Evolutionary conservation across 2,888 invertebrate species (phyloP).

Genomic region (Amphimallon solstitiale): DNA sequence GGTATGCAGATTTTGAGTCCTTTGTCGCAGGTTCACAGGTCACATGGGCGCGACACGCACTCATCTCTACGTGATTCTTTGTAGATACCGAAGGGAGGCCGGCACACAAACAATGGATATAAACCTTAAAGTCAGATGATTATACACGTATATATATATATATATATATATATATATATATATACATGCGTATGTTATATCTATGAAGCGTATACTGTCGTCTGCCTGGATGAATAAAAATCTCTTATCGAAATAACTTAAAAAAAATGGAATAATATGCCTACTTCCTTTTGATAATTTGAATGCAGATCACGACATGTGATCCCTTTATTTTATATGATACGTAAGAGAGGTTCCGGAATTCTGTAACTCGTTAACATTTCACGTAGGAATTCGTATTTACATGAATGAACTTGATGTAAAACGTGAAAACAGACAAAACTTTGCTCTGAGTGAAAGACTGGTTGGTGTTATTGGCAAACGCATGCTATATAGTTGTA

Average conservation of each 20-base stretch:
- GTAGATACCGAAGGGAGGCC: constrained; percentile 50
- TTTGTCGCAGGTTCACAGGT: constrained; percentile 55
- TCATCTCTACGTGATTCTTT: constrained; percentile 59
- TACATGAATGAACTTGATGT: no score
- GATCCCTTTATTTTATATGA: constrained; percentile 9
- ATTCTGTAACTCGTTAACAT: not conserved
- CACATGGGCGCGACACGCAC: constrained; percentile 59
- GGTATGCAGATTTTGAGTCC: constrained; percentile 57
- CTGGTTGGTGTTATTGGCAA: no score
- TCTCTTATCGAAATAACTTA: constrained; percentile 11
- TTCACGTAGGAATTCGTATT: not conserved
- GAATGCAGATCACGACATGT: constrained; percentile 13
- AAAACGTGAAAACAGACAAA: no score
- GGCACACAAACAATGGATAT: constrained; percentile 22
- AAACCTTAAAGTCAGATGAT: constrained; percentile 3
- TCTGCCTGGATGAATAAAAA: constrained; percentile 8
- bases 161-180: constrained; percentile 4
- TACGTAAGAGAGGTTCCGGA: not conserved
- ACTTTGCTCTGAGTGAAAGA: no score
- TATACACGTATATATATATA: constrained; percentile 6
- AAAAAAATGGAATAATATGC: constrained; percentile 2
- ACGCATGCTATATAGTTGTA: no score
- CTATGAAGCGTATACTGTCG: not conserved
- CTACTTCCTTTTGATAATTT: constrained; percentile 5
- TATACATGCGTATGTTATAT: not conserved